These are phyloP conservation scores for Oreochromis spilurus DNA, from an alignment of 2,113 vertebrate species.

Conservation along the genomic window DNA sequence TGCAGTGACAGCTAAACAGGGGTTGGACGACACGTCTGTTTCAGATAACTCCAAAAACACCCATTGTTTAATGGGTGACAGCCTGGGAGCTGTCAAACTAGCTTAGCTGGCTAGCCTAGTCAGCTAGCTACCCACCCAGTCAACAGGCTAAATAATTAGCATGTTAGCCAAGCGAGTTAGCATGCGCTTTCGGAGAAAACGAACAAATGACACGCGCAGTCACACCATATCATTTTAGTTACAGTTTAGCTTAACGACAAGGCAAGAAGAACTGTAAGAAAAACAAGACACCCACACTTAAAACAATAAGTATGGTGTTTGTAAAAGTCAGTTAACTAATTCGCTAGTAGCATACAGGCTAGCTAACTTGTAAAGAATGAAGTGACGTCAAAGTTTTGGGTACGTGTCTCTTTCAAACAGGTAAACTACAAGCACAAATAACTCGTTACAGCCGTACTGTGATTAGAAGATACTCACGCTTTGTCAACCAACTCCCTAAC, in stretches of 20 bases:
- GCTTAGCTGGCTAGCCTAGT: conserved; percentile 46
- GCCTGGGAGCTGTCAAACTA: conserved; percentile 65
- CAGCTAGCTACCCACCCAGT: conserved; percentile 22
- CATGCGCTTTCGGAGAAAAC: conserved; percentile 12
- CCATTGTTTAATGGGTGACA: not conserved
- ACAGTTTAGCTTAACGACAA: not conserved
- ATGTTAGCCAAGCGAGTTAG: conserved; percentile 43
- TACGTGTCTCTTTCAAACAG: conserved; percentile 79
- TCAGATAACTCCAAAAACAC: not conserved
- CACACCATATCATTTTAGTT: too few relatives aligned
- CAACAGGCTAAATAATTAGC: conserved; percentile 43
- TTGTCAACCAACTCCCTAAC: conserved; percentile 93
- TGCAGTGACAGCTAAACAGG: too few relatives aligned
- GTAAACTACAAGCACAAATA: conserved; percentile 42
- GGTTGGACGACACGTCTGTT: not conserved
- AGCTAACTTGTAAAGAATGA: conserved; percentile 61
- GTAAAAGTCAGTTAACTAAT: conserved; percentile 28
- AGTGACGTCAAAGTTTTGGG: conserved; percentile 77
- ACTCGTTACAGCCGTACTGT: not conserved
- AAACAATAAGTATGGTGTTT: not conserved
- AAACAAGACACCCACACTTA: not conserved
- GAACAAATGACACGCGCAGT: not conserved
- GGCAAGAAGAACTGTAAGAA: not conserved
- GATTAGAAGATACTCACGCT: conserved; percentile 81
- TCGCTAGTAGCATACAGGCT: conserved; percentile 47